Base-by-base conservation (phyloP, 2,797 vertebrate species). In the Falco rusticolus region DNA sequence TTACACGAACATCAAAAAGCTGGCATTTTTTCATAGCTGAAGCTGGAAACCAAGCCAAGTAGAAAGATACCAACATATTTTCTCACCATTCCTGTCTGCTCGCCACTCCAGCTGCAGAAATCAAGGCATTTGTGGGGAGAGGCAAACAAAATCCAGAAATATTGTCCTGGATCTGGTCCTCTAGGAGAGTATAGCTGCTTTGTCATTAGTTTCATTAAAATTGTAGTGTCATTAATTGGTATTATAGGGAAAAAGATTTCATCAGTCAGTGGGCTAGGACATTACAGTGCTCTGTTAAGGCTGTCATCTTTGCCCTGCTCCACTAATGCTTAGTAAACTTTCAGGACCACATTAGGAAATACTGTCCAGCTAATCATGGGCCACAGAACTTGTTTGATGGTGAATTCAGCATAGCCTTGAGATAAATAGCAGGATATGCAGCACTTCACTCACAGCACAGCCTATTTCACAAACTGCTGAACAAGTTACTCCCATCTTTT, bases 381-480 rank as follows among this genome's bases (percentile, higher is more conserved):
- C 48, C n/a, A 87, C n/a, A 54, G 80, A 63, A 77, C 13, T 64
- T 83, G n/a, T 82, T 75, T 84, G 63, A 47, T 90, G 48, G 28
- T 89, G 80, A 91, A 89, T 89, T 91, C 41, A 72, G 50, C 43
- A 51, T 84, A 84, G 51, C 74, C 70, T 91, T 90, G 83, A 93
- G 69, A 71, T 81, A 94, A 91, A 78, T 24, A 88, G 57, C 66
- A 87, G 83, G 76, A 90, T 75, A 45, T 87, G 54, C 54, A 89
- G 70, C 53, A n/a, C 78, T 92, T 68, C 24, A 34, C 54, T 92
- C 16, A 71, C 34, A 64, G 65, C 53, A 56, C 59, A 63, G 34
- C 60, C 56, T 69, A 31, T 89, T 87, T 76, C 87, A 83, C 5
- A 8, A 70, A 64, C 28, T 48, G 33, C 0, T 5, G 37, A 89